A percentile compares a stretch with the other conserved stretches of the same genome.
phyloP scores from a whole-genome alignment of 2,797 vertebrate species.

The Lepidocolaptes lacrymiger region DNA sequence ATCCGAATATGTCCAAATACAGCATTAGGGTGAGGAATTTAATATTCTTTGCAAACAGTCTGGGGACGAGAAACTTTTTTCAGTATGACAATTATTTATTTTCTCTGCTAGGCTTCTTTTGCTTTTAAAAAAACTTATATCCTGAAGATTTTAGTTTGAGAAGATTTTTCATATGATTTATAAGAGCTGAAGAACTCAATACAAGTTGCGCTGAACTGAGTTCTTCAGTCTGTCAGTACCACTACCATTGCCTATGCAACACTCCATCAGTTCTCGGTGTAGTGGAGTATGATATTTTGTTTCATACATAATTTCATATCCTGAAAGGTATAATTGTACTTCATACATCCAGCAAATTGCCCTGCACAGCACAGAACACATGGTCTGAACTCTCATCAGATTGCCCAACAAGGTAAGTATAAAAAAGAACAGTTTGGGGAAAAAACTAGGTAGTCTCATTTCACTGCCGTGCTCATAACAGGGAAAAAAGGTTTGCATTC shows the following conservation, averaged over 20 bases:
- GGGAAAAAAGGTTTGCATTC: not conserved
- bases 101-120: not conserved
- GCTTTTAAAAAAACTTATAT: not conserved
- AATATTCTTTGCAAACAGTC: not conserved
- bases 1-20: not conserved
- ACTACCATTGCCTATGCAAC: not conserved
- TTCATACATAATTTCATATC: slow-evolving; percentile 36
- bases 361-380: not conserved
- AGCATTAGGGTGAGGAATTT: not conserved
- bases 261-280: not conserved
- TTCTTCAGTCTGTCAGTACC: not conserved
- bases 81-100: not conserved
- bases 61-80: not conserved
- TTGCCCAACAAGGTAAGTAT: not conserved
- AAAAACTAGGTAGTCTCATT: not conserved
- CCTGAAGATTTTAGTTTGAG: not conserved
- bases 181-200: not conserved
- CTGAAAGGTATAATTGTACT: not conserved
- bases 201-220: not conserved
- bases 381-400: not conserved
- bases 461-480: not conserved
- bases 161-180: not conserved
- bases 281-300: not conserved
- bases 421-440: not conserved
- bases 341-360: slow-evolving; percentile 1